These are phyloP conservation scores for Limnothrissa miodon DNA, from an alignment of 2,113 vertebrate genomes.

Conservation along the genomic window DNA sequence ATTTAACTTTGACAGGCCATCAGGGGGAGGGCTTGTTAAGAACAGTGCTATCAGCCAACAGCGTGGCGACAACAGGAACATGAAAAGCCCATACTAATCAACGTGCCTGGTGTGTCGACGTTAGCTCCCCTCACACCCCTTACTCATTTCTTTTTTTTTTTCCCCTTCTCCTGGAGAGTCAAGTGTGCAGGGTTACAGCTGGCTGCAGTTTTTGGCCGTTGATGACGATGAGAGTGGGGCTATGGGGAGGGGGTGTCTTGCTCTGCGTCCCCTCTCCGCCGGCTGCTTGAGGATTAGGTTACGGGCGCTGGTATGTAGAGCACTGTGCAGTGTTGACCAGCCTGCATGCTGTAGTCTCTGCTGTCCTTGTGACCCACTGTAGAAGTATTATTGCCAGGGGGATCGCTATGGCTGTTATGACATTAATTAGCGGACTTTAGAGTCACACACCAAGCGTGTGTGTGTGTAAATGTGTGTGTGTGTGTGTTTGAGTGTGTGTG, in stretches of 20 bases:
- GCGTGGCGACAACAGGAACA: background rate
- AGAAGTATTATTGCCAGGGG: background rate
- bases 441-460: background rate
- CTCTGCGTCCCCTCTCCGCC: background rate
- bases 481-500: background rate
- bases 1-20: background rate
- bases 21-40: background rate
- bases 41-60: background rate
- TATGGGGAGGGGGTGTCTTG: conserved; percentile 25
- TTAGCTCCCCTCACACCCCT: background rate
- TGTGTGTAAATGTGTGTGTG: background rate
- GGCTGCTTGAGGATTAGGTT: conserved; percentile 24
- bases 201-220: background rate
- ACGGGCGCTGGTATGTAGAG: conserved; percentile 37
- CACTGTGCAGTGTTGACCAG: conserved; percentile 52
- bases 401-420: background rate
- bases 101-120: background rate
- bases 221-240: background rate
- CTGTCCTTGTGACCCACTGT: conserved; percentile 29
- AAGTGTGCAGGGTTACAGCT: conserved; percentile 9
- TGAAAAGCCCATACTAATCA: background rate
- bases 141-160: background rate
- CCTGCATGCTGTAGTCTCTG: background rate
- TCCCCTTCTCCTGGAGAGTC: background rate
- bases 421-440: background rate